Conservation (phyloP, 2,888 invertebrate species). For the Folsomia manolachei region DNA sequence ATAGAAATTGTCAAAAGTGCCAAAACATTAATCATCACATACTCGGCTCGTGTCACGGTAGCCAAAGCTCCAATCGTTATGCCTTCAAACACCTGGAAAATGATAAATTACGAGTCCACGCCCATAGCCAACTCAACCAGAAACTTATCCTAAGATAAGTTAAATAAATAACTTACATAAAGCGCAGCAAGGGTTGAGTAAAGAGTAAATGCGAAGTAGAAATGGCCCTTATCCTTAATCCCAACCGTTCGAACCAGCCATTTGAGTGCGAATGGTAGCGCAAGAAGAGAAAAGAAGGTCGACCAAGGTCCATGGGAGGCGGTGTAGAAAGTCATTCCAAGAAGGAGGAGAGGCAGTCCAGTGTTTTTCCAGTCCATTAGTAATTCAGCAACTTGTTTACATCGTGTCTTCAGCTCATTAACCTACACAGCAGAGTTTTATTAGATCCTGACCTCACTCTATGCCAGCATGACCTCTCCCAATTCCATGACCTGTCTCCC, state of each 20-base stretch:
- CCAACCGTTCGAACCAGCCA: conserved; percentile 7
- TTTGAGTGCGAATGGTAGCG: not conserved
- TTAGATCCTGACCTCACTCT: too few species aligned
- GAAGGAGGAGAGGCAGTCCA: not conserved
- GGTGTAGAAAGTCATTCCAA: not conserved
- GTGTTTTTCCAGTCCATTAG: not conserved
- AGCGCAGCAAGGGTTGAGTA: conserved; percentile 28
- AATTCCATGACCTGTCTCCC: too few species aligned
- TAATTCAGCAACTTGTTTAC: too few species aligned
- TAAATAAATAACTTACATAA: conserved; percentile 26
- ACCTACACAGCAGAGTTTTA: too few species aligned
- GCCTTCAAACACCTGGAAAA: not conserved
- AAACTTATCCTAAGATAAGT: too few species aligned
- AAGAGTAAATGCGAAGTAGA: conserved; percentile 36
- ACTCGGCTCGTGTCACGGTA: not conserved
- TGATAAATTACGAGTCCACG: not conserved
- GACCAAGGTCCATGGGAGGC: not conserved
- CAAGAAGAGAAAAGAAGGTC: not conserved
- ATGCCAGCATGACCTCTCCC: too few species aligned
- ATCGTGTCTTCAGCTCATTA: too few species aligned
- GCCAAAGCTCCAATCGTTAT: not conserved
- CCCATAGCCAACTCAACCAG: not conserved
- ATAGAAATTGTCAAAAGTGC: too few species aligned
- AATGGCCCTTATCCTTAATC: conserved; percentile 27
- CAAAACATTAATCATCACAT: too few species aligned